Evolutionary conservation across 2,113 vertebrate genomes (phyloP).

Genomic region (Salvelinus fontinalis): DNA sequence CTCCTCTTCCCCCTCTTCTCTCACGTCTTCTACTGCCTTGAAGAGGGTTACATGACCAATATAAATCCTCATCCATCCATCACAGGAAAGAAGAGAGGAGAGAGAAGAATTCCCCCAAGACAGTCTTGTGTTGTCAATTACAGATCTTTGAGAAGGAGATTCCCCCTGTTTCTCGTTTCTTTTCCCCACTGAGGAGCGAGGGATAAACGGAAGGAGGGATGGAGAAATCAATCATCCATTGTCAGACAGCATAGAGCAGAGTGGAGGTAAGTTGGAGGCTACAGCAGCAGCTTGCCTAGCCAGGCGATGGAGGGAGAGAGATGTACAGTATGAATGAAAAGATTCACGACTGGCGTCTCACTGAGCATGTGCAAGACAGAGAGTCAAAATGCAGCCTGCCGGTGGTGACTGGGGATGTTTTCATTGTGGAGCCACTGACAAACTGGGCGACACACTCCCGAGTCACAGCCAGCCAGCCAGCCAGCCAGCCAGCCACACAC

Average conservation of each 20-base stretch:
- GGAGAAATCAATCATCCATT: constrained; percentile 2
- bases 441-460: not conserved
- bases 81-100: not conserved
- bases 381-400: constrained; percentile 34
- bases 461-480: not conserved
- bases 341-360: constrained; percentile 48
- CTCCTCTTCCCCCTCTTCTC: not conserved
- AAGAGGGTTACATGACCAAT: not conserved
- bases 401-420: constrained; percentile 15
- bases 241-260: not conserved
- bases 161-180: not conserved
- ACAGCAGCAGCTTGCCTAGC: constrained; percentile 23
- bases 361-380: constrained; percentile 77
- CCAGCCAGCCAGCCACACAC: not conserved
- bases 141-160: constrained; percentile 30
- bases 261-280: not conserved
- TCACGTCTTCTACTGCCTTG: not conserved
- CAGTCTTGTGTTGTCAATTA: not conserved
- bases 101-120: not conserved
- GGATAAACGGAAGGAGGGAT: constrained; percentile 9
- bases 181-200: constrained; percentile 3
- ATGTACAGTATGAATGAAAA: constrained; percentile 20
- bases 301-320: constrained; percentile 42
- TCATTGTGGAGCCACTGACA: constrained; percentile 6
- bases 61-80: not conserved